Evolutionary conservation across 2,797 vertebrate species (phyloP).

Genomic region (Betta splendens): DNA sequence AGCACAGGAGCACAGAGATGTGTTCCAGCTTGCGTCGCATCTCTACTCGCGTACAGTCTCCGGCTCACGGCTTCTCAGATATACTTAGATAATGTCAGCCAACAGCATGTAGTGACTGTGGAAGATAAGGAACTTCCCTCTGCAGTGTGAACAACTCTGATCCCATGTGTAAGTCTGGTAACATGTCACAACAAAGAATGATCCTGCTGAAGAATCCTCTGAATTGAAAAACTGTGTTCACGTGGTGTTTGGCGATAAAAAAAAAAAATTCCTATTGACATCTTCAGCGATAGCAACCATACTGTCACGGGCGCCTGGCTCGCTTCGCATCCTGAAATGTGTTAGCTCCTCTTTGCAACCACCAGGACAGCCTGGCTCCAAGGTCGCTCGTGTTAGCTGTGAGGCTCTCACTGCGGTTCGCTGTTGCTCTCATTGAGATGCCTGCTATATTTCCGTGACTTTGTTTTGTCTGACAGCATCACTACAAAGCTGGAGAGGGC

Average conservation of each 20-base stretch:
- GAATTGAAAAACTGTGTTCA: conserved; percentile 1
- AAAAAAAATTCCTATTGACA: conserved; percentile 19
- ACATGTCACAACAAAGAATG: conserved; percentile 53
- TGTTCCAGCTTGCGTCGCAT: conserved; percentile 76
- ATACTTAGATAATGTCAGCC: conserved; percentile 73
- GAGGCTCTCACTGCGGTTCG: conserved; percentile 12
- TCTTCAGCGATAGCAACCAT: conserved; percentile 17
- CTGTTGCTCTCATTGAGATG: conserved; percentile 3
- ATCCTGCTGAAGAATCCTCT: conserved; percentile 21
- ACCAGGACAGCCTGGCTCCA: conserved; percentile 19
- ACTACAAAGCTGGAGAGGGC: conserved; percentile 83
- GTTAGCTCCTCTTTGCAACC: conserved; percentile 26
- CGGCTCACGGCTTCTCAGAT: conserved; percentile 49
- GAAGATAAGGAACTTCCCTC: conserved; percentile 50
- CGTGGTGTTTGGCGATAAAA: conserved; percentile 11
- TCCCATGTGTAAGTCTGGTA: conserved; percentile 40
- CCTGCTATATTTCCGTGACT: conserved; percentile 11
- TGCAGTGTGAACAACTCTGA: conserved; percentile 47
- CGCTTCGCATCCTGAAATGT: conserved; percentile 49
- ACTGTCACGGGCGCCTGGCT: conserved; percentile 7
- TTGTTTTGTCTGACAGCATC: conserved; percentile 72
- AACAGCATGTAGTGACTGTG: conserved; percentile 83
- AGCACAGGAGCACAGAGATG: conserved; percentile 64
- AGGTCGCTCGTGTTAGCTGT: conserved; percentile 28
- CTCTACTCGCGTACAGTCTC: conserved; percentile 49